Conservation (phyloP, 2,888 invertebrate species). For the Dexiosoma caninum region DNA sequence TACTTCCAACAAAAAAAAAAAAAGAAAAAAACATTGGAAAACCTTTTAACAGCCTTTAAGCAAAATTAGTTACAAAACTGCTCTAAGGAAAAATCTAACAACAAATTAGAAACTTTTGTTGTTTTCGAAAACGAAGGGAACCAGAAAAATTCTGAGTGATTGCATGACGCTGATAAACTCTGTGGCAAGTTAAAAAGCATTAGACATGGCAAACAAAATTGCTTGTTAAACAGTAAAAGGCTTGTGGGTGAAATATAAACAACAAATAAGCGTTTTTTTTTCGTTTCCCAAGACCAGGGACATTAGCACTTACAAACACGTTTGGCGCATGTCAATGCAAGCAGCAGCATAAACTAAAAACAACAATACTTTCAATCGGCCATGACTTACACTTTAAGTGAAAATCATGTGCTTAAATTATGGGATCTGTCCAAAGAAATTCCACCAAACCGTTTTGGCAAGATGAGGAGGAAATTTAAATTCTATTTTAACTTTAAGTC, state of each 20-base stretch:
- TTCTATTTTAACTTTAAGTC: too few species aligned
- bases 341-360: too few species aligned
- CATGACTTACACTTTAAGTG: background rate
- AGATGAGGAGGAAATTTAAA: too few species aligned
- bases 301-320: conserved; percentile 12
- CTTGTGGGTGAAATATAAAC: conserved; percentile 43
- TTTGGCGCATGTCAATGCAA: conserved; percentile 56
- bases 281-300: background rate
- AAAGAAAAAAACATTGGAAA: background rate
- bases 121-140: background rate
- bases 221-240: conserved; percentile 38
- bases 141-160: conserved; percentile 49
- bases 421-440: background rate
- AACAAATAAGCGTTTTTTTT: background rate
- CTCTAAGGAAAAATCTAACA: conserved; percentile 47
- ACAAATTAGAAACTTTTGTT: conserved; percentile 33
- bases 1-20: background rate
- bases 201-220: conserved; percentile 26
- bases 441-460: background rate
- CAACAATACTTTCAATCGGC: too few species aligned
- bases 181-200: conserved; percentile 15
- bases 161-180: conserved; percentile 62
- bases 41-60: conserved; percentile 41
- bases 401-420: background rate
- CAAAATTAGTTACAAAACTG: conserved; percentile 20